These are phyloP conservation scores for Neogale vison DNA, from an alignment of 2,113 vertebrate genomes.

Conservation along the genomic window DNA sequence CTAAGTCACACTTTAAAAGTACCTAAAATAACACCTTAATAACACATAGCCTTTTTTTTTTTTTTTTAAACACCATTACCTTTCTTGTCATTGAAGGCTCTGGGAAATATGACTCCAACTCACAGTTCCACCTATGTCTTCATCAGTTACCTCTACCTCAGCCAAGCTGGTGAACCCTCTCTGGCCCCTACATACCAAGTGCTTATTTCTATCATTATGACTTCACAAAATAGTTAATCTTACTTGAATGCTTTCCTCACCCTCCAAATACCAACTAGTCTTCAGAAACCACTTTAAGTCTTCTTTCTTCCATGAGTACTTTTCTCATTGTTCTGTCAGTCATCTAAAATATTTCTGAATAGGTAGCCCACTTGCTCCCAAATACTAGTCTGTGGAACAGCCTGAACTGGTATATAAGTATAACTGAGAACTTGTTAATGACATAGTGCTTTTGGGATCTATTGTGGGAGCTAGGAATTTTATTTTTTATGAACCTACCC, in stretches of 20 bases:
- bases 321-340: background rate
- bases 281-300: background rate
- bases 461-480: background rate
- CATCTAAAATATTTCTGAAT: background rate
- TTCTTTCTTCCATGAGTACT: background rate
- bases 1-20: background rate
- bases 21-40: background rate
- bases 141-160: background rate
- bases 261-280: background rate
- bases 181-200: background rate
- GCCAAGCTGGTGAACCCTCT: background rate
- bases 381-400: background rate
- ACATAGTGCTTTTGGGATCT: background rate
- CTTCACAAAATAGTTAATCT: background rate
- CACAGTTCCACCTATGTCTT: background rate
- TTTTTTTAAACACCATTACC: background rate
- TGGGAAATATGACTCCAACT: background rate
- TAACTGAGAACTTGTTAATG: background rate
- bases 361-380: background rate
- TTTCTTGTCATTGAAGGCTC: background rate
- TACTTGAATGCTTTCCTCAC: background rate
- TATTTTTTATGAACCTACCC: background rate
- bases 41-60: background rate
- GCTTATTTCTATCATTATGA: background rate
- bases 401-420: background rate